phyloP scores from a whole-genome alignment of 2,888 invertebrate genomes.

The Plagodis pulveraria region DNA sequence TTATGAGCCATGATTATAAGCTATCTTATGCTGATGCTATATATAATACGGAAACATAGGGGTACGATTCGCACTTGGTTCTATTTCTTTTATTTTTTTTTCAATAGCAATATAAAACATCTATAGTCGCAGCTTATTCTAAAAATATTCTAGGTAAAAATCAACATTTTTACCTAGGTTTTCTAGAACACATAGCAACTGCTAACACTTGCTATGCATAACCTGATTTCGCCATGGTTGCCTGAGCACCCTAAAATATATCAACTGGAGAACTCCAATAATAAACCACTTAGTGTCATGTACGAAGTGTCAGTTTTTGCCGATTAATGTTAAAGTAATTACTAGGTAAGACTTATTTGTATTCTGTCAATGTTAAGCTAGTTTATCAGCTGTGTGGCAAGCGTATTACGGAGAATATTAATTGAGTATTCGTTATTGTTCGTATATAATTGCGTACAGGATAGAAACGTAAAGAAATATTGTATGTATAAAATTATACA shows the following conservation, averaged over 20 bases:
- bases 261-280: slow-evolving; percentile 6
- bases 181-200: slow-evolving; percentile 1
- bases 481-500: not conserved
- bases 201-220: slow-evolving; percentile 11
- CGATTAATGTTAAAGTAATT: slow-evolving; percentile 11
- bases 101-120: too few relatives aligned
- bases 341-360: slow-evolving; percentile 18
- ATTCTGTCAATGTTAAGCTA: slow-evolving; percentile 17
- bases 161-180: too few relatives aligned
- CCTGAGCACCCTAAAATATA: slow-evolving; percentile 18
- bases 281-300: slow-evolving; percentile 23
- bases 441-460: not conserved
- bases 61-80: too few relatives aligned
- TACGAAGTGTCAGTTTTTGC: slow-evolving; percentile 21
- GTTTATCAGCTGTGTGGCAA: slow-evolving; percentile 12
- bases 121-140: too few relatives aligned
- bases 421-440: slow-evolving; percentile 10
- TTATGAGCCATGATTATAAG: too few relatives aligned
- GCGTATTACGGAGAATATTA: slow-evolving; percentile 11
- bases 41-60: too few relatives aligned
- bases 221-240: slow-evolving; percentile 10
- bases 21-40: too few relatives aligned
- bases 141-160: too few relatives aligned
- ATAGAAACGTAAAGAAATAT: not conserved
- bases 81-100: too few relatives aligned